Evolutionary conservation across 2,888 invertebrate species (phyloP).

Genomic region (Dasysyrphus tricinctus): DNA sequence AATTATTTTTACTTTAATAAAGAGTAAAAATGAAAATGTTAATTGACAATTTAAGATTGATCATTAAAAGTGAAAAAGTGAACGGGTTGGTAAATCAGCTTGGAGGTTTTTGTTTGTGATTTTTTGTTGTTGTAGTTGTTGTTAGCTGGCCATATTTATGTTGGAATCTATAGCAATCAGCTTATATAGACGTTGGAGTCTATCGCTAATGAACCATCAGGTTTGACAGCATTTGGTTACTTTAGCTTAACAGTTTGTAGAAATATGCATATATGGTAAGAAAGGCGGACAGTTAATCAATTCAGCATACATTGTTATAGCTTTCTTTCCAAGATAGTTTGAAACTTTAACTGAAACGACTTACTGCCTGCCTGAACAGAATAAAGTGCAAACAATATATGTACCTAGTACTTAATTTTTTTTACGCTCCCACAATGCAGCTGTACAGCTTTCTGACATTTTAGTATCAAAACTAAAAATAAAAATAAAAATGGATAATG

Average conservation of each 20-base stretch:
- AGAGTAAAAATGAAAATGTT: slow-evolving; percentile 67
- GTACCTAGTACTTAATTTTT: too few species aligned
- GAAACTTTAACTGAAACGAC: too few species aligned
- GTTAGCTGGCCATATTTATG: neutral
- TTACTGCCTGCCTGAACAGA: too few species aligned
- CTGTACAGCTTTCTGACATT: too few species aligned
- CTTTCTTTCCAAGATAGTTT: neutral
- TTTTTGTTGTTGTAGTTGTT: neutral
- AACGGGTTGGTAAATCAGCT: slow-evolving; percentile 36
- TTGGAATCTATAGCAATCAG: neutral
- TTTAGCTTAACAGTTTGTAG: neutral
- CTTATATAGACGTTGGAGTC: neutral
- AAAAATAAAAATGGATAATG: too few species aligned
- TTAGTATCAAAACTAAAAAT: too few species aligned
- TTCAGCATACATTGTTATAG: neutral
- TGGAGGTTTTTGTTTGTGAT: neutral
- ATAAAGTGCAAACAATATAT: too few species aligned
- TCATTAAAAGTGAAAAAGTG: slow-evolving; percentile 60
- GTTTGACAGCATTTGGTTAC: neutral
- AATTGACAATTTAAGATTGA: slow-evolving; percentile 72
- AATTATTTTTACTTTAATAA: slow-evolving; percentile 37
- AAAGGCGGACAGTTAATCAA: neutral
- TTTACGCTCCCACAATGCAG: too few species aligned
- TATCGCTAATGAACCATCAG: slow-evolving; percentile 8
- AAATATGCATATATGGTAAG: neutral